Conservation (phyloP, 2,113 vertebrate species). For the Dermatemys mawii region DNA sequence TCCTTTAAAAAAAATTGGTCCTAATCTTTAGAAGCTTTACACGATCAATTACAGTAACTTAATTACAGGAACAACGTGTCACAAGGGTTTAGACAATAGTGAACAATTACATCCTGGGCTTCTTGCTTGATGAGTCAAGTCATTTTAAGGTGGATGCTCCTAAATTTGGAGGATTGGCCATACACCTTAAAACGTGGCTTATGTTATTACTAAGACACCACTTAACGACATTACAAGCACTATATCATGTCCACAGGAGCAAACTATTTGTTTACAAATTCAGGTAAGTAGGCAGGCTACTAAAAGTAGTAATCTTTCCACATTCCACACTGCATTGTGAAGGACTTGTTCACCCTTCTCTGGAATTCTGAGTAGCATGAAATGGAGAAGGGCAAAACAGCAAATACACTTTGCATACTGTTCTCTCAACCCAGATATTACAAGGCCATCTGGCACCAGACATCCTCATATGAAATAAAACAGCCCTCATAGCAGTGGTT, state of each 20-base stretch:
- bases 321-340: neutral
- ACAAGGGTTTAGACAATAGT: neutral
- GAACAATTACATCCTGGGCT: neutral
- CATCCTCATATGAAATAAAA: neutral
- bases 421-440: neutral
- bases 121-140: accelerated
- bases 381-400: neutral
- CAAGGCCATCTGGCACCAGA: neutral
- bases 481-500: neutral
- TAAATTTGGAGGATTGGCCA: neutral
- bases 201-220: neutral
- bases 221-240: neutral
- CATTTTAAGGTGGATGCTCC: neutral
- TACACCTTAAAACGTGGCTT: neutral
- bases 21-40: neutral
- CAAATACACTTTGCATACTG: neutral
- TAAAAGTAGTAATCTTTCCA: neutral
- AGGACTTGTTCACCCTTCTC: neutral
- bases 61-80: no score
- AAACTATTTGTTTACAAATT: neutral
- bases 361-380: neutral
- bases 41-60: neutral
- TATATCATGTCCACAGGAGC: neutral
- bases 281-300: no score
- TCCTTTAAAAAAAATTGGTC: neutral